Base-by-base conservation (phyloP, 1,140 invertebrate genomes). In the Lineus longissimus region DNA sequence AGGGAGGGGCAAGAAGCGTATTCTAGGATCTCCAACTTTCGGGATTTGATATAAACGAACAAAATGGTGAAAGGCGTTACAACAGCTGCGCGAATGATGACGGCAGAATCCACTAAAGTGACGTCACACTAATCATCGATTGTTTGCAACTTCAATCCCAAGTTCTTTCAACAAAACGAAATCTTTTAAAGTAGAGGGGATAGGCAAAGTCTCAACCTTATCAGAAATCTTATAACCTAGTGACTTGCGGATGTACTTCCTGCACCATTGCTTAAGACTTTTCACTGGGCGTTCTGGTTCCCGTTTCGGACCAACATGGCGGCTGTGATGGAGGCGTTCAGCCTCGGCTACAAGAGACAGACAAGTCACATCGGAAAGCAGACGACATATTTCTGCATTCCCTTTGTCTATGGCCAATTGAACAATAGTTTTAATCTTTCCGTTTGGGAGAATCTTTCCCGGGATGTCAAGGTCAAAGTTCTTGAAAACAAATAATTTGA, bases 391-490 rank as follows among this genome's bases (percentile, higher is more conserved):
- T 56, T 78, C 76, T 51, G 76, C 77, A 63, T 81, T 73, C 0
- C 78, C 78, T 33, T 73, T 73, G 57, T 80, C 78, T 43, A 78
- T 72, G 41, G 76, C 77, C 11, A 81, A 60, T 61, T 78, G 77
- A 66, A 80, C 76, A 31, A 78, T 55, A 31, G 76, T 76, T 61
- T 81, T 80, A 56, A 75, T 75, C 7, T 76, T 68, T 45, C 77
- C 76, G 55, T 77, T 74, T 25, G 75, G 72, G 56, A 75, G 75
- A 59, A 78, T 79, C 66, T 80, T 81, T 30, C 75, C 74, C 11
- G 79, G 79, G 40, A 74, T 72, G 63, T 80, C 78, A 56, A 78
- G 67, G 64, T 79, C 75, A 68, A 76, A 80, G 64, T 81, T 81
- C 65, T 75, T 70, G 19, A 68, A 67, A 33, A 81, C 68, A 69